These are phyloP conservation scores for Chrysogorgia sp. DNA, from an alignment of 92 coral and sea anemone genomes.

Conservation along the genomic window DNA sequence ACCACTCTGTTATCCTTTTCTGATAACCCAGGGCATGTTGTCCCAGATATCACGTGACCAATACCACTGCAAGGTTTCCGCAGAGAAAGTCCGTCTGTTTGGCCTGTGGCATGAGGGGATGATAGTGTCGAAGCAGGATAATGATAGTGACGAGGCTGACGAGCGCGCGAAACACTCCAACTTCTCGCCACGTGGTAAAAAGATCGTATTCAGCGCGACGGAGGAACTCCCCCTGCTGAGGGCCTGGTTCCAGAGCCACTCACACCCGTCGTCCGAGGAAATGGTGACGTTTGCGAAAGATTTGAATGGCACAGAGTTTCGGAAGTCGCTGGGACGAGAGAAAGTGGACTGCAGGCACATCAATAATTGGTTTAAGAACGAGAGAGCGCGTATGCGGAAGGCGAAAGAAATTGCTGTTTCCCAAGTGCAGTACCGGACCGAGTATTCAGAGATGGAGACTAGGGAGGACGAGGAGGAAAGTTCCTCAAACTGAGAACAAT, in stretches of 20 bases:
- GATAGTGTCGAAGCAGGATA: constrained; percentile 70
- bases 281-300: constrained; percentile 76
- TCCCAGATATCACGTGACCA: constrained; percentile 99
- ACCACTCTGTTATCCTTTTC: neutral
- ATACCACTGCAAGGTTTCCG: constrained; percentile 85
- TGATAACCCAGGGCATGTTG: constrained; percentile 76
- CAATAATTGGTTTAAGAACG: constrained; percentile 98
- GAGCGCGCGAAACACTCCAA: constrained; percentile 69
- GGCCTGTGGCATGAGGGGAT: constrained; percentile 94
- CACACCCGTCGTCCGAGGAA: constrained; percentile 82
- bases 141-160: constrained; percentile 60
- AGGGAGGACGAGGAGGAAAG: constrained; percentile 1
- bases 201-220: constrained; percentile 83
- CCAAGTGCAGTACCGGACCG: constrained; percentile 19
- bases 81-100: constrained; percentile 88
- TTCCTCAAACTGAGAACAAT: neutral
- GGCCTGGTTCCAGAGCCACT: constrained; percentile 82
- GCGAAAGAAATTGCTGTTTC: constrained; percentile 70
- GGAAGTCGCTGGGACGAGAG: constrained; percentile 66
- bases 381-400: constrained; percentile 85
- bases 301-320: constrained; percentile 76
- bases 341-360: constrained; percentile 84
- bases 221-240: constrained; percentile 85
- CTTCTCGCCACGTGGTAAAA: constrained; percentile 78
- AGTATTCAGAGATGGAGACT: neutral